Percentiles rank a stretch among this genome's conserved stretches.
Conservation (phyloP, 2,888 invertebrate species). For the Pseudanteris insignis region DNA sequence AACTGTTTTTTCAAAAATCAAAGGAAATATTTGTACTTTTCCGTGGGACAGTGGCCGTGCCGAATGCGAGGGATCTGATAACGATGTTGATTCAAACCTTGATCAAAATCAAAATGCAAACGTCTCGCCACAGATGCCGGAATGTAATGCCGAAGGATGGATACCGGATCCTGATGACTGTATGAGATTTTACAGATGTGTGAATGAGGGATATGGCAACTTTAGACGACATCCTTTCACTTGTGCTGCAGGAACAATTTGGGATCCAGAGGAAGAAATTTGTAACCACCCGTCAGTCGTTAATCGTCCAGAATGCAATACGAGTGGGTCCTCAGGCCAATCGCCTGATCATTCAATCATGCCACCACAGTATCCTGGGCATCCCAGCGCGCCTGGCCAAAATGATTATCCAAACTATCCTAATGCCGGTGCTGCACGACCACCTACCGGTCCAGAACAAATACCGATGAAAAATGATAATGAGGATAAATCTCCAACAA, state of each 20-base stretch:
- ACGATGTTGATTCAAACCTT: conserved; percentile 66
- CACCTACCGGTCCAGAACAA: too few species aligned
- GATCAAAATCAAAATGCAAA: conserved; percentile 12
- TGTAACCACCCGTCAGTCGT: conserved; percentile 69
- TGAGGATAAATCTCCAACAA: too few species aligned
- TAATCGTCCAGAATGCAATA: conserved; percentile 47
- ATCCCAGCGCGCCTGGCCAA: neutral
- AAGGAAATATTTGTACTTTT: conserved; percentile 77
- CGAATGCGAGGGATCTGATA: conserved; percentile 73
- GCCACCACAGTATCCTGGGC: conserved; percentile 1
- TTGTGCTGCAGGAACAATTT: conserved; percentile 71
- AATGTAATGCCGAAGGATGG: conserved; percentile 61
- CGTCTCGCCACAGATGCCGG: conserved; percentile 10
- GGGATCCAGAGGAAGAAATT: conserved; percentile 70
- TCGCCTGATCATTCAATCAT: conserved; percentile 8
- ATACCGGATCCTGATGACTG: conserved; percentile 65
- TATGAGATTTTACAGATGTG: conserved; percentile 65
- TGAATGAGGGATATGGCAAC: conserved; percentile 58
- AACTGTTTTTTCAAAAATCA: conserved; percentile 71
- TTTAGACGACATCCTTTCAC: conserved; percentile 68
- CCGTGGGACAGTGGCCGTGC: conserved; percentile 74
- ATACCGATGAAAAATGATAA: too few species aligned
- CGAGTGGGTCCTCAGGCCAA: conserved; percentile 6
- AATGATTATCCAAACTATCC: conserved; percentile 11
- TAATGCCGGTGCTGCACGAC: too few species aligned